phyloP scores from a whole-genome alignment of 2,888 invertebrate genomes.

The Entomobrya proxima region DNA sequence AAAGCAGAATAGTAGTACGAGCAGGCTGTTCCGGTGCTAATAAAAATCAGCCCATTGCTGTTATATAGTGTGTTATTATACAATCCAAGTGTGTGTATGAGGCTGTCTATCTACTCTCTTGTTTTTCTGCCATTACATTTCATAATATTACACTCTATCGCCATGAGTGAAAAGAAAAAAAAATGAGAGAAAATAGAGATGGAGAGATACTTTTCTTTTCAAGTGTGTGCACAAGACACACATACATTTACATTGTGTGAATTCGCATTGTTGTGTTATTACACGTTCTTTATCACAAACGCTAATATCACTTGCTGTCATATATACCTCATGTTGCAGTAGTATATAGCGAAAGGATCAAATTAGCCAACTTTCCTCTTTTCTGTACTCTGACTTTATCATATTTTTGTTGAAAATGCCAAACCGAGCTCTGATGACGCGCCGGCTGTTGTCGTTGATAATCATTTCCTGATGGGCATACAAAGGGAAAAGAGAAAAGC shows the following conservation, averaged over 20 bases:
- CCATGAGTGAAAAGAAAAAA: neutral
- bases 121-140: neutral
- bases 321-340: too few relatives aligned
- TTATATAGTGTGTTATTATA: neutral
- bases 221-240: neutral
- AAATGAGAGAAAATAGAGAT: neutral
- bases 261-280: neutral
- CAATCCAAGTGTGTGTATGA: neutral
- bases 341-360: too few relatives aligned
- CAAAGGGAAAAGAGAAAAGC: too few relatives aligned
- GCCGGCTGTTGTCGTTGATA: neutral
- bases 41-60: conserved; percentile 52
- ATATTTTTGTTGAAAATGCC: conserved; percentile 25
- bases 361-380: too few relatives aligned
- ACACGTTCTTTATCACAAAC: too few relatives aligned
- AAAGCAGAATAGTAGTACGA: conserved; percentile 18
- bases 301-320: too few relatives aligned
- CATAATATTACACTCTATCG: neutral
- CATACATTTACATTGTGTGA: neutral
- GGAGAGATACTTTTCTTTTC: neutral
- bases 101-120: neutral
- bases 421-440: neutral
- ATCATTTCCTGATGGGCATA: too few relatives aligned
- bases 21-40: conserved; percentile 53
- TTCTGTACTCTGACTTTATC: conserved; percentile 38